Evolutionary conservation across 1,140 invertebrate species (phyloP).

Genomic region (Drosophila fuyamai): DNA sequence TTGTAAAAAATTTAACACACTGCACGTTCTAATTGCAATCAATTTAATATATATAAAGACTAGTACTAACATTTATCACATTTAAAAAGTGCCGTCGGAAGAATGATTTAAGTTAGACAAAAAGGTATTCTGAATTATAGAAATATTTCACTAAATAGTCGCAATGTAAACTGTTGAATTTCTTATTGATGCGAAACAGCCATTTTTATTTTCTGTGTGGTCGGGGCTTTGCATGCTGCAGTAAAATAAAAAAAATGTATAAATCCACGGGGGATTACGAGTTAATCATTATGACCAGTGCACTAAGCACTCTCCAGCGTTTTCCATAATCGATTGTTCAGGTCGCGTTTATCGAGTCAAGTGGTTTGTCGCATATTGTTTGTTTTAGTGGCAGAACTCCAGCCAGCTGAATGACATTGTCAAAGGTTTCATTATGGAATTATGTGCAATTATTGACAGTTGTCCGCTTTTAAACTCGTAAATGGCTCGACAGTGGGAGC

Average conservation of each 20-base stretch:
- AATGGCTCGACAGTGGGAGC: slow-evolving; percentile 2
- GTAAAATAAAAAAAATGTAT: background rate
- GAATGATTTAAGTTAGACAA: no score
- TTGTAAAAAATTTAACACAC: no score
- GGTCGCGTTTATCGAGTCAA: slow-evolving; percentile 25
- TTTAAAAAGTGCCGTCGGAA: background rate
- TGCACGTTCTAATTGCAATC: no score
- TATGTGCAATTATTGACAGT: slow-evolving; percentile 39
- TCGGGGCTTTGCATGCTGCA: background rate
- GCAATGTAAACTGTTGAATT: no score
- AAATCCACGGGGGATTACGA: slow-evolving; percentile 20
- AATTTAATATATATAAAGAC: no score
- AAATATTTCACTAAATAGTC: no score
- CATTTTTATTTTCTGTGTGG: background rate
- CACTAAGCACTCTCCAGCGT: slow-evolving; percentile 30
- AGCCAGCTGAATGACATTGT: slow-evolving; percentile 10
- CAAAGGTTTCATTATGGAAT: slow-evolving; percentile 30
- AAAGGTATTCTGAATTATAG: no score
- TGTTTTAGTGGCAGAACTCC: slow-evolving; percentile 21
- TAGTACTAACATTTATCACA: no score
- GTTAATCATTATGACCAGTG: slow-evolving; percentile 23
- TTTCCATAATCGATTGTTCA: background rate
- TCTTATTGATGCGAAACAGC: no score
- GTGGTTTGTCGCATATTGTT: slow-evolving; percentile 25
- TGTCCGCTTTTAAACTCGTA: slow-evolving; percentile 10